Base-by-base conservation (phyloP, 2,888 invertebrate species). In the Empis stercorea region DNA sequence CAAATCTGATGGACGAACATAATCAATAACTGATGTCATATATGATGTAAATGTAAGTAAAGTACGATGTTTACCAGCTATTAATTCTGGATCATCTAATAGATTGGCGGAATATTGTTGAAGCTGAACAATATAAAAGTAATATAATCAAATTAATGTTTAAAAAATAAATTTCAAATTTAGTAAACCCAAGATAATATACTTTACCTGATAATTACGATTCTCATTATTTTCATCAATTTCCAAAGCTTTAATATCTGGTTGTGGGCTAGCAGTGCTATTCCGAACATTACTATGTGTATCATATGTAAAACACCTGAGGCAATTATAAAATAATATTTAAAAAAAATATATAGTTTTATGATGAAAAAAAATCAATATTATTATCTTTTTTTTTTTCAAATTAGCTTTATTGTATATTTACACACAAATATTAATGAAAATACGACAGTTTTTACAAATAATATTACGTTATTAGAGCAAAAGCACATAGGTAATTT, bases 11-110 rank as follows among this genome's bases (percentile, higher is more conserved):
- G 96, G 94, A 55, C 91, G 83, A 6, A 94, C 94, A 64, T 96
- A 95, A 70, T 95, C 94, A 58, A 96, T 95, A 42, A 96, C 89
- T 1, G 95, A 95, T 1, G 93, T 92, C 84, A 88, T 85, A 60
- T 89, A 89, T 0, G 88, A 87, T 1, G 89, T 87, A 60, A 91
- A 91, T 4, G 89, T 89, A 16, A 89, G 72, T 40, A 91, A 66
- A 1, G 91, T 91, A 52, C 89, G 75, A 68, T 91, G 89, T 69
- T 88, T 88, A 36, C 89, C 91, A 23, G 88, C 88, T 57, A 88
- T 87, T 39, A 89, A 70, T 66, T 89, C 88, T 0, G 95, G 95
- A 71, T 96, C 94, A 65, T 96, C 96, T 50, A 96, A 71, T 46
- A 92, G 76, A 67, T 87, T 87, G 0, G 94, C 89, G 57, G 87